Evolutionary conservation across 2,113 vertebrate species (phyloP).

Genomic region (Chaetops frenatus): DNA sequence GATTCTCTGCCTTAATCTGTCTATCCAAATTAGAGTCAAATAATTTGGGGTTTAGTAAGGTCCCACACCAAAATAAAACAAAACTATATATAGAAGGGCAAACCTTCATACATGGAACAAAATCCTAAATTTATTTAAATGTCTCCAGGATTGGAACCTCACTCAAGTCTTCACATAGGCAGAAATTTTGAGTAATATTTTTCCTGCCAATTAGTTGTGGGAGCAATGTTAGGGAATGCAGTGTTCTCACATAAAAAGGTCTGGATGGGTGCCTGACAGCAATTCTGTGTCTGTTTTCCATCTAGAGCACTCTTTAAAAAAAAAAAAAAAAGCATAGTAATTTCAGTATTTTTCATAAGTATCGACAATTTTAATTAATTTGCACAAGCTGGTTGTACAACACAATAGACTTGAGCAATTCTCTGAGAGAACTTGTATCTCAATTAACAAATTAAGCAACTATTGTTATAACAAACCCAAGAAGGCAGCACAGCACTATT

Average conservation of each 20-base stretch:
- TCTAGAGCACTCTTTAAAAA: background rate
- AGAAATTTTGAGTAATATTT: conserved; percentile 43
- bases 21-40: conserved; percentile 18
- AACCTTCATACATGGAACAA: background rate
- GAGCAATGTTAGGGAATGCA: background rate
- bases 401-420: background rate
- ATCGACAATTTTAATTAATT: background rate
- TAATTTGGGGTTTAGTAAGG: background rate
- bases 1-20: background rate
- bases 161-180: background rate
- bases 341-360: background rate
- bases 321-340: background rate
- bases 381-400: background rate
- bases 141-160: background rate
- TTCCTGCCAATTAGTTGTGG: background rate
- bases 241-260: background rate
- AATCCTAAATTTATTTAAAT: background rate
- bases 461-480: background rate
- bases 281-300: background rate
- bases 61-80: background rate
- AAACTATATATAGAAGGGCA: background rate
- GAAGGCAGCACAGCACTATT: background rate
- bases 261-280: background rate
- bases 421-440: background rate
- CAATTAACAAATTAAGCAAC: background rate